A percentile compares a stretch with the other conserved stretches of the same genome.
These are phyloP conservation scores for Ambastaia sidthimunki DNA, from an alignment of 2,797 vertebrate species.

Conservation along the genomic window DNA sequence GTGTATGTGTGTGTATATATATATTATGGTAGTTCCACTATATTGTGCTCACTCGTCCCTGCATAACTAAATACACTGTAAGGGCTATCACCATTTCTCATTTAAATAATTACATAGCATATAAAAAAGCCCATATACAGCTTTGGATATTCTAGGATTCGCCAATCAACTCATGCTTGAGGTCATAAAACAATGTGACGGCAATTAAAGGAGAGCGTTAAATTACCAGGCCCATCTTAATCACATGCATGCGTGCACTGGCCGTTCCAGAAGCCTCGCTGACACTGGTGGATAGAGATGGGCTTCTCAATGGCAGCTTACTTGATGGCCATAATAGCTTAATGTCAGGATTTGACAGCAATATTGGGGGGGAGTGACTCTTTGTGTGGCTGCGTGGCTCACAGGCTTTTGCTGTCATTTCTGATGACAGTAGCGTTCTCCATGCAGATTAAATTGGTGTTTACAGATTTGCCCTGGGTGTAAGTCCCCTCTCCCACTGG, in stretches of 20 bases:
- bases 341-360: constrained; percentile 85
- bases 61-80: constrained; percentile 31
- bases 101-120: constrained; percentile 62
- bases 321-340: constrained; percentile 88
- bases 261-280: constrained; percentile 69
- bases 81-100: constrained; percentile 51
- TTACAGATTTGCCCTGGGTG: constrained; percentile 94
- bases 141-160: constrained; percentile 35
- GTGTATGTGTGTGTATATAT: constrained; percentile 5
- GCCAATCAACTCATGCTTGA: constrained; percentile 62
- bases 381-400: constrained; percentile 81
- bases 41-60: neutral
- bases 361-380: constrained; percentile 82
- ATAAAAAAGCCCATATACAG: constrained; percentile 47
- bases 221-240: constrained; percentile 68
- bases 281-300: constrained; percentile 49
- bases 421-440: constrained; percentile 90
- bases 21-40: constrained; percentile 29
- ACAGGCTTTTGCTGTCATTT: constrained; percentile 87
- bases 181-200: constrained; percentile 77
- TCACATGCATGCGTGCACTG: constrained; percentile 63
- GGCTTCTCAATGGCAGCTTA: constrained; percentile 78
- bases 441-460: constrained; percentile 96
- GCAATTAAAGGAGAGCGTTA: constrained; percentile 76
- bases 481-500: constrained; percentile 83